Base-by-base conservation (phyloP, 2,797 vertebrate genomes). In the Ispidina picta region DNA sequence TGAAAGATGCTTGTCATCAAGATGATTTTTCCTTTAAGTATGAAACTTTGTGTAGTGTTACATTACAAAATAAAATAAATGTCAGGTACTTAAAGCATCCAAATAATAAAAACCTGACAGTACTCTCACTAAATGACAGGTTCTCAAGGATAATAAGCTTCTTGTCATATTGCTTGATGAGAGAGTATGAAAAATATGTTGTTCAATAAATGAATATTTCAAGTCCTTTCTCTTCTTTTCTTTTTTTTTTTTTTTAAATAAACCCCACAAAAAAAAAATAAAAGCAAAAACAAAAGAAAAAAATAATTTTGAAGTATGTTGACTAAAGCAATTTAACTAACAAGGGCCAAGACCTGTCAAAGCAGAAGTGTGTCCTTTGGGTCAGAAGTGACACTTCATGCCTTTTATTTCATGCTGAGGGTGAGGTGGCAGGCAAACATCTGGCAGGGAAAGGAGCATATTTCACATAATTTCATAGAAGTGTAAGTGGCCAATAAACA, bases 121-220 rank as follows among this genome's bases (percentile, higher is more conserved):
- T 86, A 81, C 33, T 83, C 17, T 84, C 48, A 83, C 80, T 92
- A 83, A 95, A 89, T 43, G 87, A 28, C 71, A 97, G 20, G 63
- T 75, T 95, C 51, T 92, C 66, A 78, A 86, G 81, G 77, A 94
- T 92, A 94, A 83, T 76, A 94, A 86, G 70, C 11, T 92, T 83
- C 49, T 78, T 76, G 88, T 65, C 71, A 71, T 79, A 86, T 83
- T 88, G 91, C 83, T 78, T 59, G 48, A 95, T 52, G 72, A 86
- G 72, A 88, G 37, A 60, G 8, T 44, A 78, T 72, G 72, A 96
- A 93, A 95, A 95, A 90, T 77, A 41, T 58, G 44, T 18, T 8
- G 5, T 23, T 87, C 60, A 73, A 85, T 51, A 93, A 94, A 95
- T 80, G 4, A 93, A 72, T 81, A 74, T 85, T 51, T 86, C 73